These are phyloP conservation scores for Morone saxatilis DNA, from an alignment of 2,113 vertebrate species.

Conservation along the genomic window DNA sequence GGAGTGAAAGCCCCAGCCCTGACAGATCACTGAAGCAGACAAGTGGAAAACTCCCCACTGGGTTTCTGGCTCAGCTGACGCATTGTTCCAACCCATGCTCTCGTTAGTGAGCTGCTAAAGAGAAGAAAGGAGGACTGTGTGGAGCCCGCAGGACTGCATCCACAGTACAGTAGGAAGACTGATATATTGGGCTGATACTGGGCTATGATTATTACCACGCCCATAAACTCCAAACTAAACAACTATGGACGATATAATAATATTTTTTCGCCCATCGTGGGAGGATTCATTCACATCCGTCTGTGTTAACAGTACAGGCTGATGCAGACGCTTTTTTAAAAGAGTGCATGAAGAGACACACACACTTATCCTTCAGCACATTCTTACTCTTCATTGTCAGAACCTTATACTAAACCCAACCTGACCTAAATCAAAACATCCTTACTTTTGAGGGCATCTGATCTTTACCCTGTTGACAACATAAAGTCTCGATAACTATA, in stretches of 20 bases:
- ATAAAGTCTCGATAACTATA: background rate
- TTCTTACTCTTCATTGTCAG: no score
- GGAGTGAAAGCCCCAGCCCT: slow-evolving; percentile 37
- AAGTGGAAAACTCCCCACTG: slow-evolving; percentile 63
- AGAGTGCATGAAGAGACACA: background rate
- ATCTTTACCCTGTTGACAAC: background rate
- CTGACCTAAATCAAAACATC: background rate
- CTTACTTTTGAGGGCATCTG: background rate
- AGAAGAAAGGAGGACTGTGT: slow-evolving; percentile 54
- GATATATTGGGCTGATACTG: slow-evolving; percentile 10
- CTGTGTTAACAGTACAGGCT: background rate
- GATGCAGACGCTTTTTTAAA: background rate
- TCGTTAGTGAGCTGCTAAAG: slow-evolving; percentile 45
- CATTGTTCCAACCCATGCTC: slow-evolving; percentile 57
- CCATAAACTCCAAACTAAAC: slow-evolving; percentile 21
- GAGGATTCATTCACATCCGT: background rate
- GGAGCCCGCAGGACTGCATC: slow-evolving; percentile 40
- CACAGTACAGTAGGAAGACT: slow-evolving; percentile 18
- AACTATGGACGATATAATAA: background rate
- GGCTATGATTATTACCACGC: slow-evolving; percentile 16
- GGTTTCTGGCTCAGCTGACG: slow-evolving; percentile 60
- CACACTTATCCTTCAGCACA: background rate
- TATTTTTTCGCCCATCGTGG: background rate
- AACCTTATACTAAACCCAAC: no score
- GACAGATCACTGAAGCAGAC: slow-evolving; percentile 60